These are phyloP conservation scores for Mechanitis messenoides DNA, from an alignment of 2,888 invertebrate species.

Conservation along the genomic window DNA sequence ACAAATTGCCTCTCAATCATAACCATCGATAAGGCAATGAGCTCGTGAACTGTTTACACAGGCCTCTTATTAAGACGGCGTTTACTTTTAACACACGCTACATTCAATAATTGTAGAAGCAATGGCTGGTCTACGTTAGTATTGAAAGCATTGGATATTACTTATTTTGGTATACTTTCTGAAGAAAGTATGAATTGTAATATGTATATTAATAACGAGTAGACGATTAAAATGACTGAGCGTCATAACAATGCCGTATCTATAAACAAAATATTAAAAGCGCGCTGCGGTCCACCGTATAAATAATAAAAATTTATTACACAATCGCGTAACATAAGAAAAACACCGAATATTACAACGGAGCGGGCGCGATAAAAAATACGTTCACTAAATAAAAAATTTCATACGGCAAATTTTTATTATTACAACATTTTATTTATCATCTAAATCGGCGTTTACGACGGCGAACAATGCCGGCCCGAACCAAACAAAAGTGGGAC, in stretches of 20 bases:
- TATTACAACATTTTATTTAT: constrained; percentile 74
- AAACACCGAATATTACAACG: constrained; percentile 29
- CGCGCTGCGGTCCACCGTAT: constrained; percentile 16
- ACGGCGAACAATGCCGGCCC: constrained; percentile 71
- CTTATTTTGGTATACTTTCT: too few relatives aligned
- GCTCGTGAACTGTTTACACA: constrained; percentile 9
- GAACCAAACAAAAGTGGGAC: constrained; percentile 76
- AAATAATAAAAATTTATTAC: constrained; percentile 30
- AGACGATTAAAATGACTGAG: background rate
- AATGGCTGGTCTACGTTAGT: too few relatives aligned
- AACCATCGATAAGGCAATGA: constrained; percentile 8
- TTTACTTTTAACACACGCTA: background rate
- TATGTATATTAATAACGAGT: background rate
- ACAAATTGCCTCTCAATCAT: constrained; percentile 16
- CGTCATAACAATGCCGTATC: constrained; percentile 12
- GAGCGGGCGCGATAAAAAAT: constrained; percentile 34
- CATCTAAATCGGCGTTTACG: constrained; percentile 76
- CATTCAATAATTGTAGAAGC: background rate
- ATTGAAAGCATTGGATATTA: too few relatives aligned
- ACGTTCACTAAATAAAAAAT: constrained; percentile 37
- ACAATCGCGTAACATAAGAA: constrained; percentile 28
- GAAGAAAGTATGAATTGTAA: background rate
- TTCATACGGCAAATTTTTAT: constrained; percentile 42
- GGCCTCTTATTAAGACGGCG: background rate
- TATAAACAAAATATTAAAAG: constrained; percentile 17